Evolutionary conservation across 2,888 invertebrate genomes (phyloP).

Genomic region (Gastracanthus pulcherrimus): DNA sequence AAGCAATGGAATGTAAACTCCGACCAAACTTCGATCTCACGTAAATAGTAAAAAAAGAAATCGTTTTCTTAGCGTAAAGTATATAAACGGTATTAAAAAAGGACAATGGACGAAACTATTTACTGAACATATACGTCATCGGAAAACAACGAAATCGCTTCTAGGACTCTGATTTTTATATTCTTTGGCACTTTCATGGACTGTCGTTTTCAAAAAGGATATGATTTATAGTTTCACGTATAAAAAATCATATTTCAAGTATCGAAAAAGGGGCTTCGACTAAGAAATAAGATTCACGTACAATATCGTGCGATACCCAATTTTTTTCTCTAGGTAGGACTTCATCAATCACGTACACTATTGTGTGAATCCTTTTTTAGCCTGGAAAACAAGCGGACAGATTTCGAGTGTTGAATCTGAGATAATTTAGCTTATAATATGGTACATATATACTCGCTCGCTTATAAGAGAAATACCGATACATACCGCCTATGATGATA

Average conservation of each 20-base stretch:
- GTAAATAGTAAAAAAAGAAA: background rate
- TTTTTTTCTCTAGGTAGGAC: too few relatives aligned
- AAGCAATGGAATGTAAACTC: background rate
- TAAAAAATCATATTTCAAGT: too few relatives aligned
- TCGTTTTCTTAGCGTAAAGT: background rate
- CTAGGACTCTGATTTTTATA: background rate
- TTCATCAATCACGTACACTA: background rate
- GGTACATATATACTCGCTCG: background rate
- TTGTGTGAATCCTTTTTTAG: background rate
- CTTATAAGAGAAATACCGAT: background rate
- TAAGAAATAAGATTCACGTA: too few relatives aligned
- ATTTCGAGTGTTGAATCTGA: background rate
- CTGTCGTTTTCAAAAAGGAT: slow-evolving; percentile 22
- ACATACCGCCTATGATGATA: background rate
- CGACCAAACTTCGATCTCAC: background rate
- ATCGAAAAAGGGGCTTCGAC: too few relatives aligned
- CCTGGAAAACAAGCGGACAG: background rate
- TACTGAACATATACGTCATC: background rate
- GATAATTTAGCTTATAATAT: too few relatives aligned
- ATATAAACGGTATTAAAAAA: slow-evolving; percentile 9
- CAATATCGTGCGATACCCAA: too few relatives aligned
- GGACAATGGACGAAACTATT: background rate
- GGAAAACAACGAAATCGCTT: slow-evolving; percentile 6
- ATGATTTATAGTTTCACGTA: background rate
- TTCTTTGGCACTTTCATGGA: slow-evolving; percentile 57